Conservation (phyloP, 2,797 vertebrate genomes). For the Streptopelia turtur region DNA sequence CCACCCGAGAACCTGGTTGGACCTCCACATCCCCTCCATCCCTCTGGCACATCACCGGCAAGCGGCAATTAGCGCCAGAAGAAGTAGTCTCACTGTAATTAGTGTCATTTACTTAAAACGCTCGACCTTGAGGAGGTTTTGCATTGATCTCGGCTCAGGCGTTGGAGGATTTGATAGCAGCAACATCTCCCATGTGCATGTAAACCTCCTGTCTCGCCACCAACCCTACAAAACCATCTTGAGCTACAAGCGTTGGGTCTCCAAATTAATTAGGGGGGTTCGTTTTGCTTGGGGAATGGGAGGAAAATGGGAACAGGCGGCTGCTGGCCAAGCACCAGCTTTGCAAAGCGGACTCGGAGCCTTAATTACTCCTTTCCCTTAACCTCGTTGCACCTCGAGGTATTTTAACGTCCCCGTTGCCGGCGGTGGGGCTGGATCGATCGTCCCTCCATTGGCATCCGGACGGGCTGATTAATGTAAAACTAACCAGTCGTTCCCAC, state of each 20-base stretch:
- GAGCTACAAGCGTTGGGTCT: not conserved
- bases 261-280: not conserved
- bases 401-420: conserved; percentile 32
- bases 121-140: conserved; percentile 21
- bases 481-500: conserved; percentile 61
- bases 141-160: not conserved
- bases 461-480: conserved; percentile 67
- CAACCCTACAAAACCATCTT: not conserved
- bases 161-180: not conserved
- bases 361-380: conserved; percentile 74
- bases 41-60: not conserved
- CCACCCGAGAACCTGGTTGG: not conserved
- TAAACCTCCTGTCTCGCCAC: not conserved
- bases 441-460: conserved; percentile 46
- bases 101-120: conserved; percentile 5
- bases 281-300: not conserved
- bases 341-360: not conserved
- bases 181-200: accelerated
- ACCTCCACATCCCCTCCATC: not conserved
- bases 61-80: not conserved
- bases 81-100: not conserved
- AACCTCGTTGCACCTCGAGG: conserved; percentile 63
- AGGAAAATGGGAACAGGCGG: not conserved
- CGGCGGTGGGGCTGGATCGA: conserved; percentile 67
- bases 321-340: not conserved